Percentiles rank a stretch among this genome's conserved stretches.
Evolutionary conservation across 1,140 invertebrate genomes (phyloP).

Genomic region (Arion vulgaris): DNA sequence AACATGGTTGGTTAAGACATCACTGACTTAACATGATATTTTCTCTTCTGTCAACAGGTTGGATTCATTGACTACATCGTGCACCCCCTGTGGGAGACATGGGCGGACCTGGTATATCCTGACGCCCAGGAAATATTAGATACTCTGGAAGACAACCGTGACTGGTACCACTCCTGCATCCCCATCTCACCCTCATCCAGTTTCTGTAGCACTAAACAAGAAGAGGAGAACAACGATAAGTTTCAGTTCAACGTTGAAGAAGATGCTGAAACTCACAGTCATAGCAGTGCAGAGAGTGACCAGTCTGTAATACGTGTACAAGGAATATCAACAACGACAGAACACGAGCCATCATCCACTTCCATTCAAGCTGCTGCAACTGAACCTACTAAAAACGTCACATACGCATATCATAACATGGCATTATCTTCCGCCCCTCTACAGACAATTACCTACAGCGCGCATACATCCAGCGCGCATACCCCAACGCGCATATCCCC

Average conservation of each 20-base stretch:
- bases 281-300: slow-evolving; percentile 42
- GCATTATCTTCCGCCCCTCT: not conserved
- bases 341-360: not conserved
- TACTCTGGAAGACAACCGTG: slow-evolving; percentile 96
- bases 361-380: not conserved
- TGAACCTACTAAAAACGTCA: not conserved
- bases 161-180: slow-evolving; percentile 89
- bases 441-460: not conserved
- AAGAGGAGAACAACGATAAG: slow-evolving; percentile 58
- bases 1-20: no score
- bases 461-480: not conserved
- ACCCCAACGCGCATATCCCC: no score
- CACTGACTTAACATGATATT: no score
- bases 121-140: slow-evolving; percentile 98
- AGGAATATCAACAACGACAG: not conserved
- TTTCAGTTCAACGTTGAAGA: slow-evolving; percentile 66
- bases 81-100: slow-evolving; percentile 99
- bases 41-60: slow-evolving; percentile 77
- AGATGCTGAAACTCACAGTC: slow-evolving; percentile 45
- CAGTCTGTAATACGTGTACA: slow-evolving; percentile 36
- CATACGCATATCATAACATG: not conserved
- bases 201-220: slow-evolving; percentile 58
- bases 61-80: slow-evolving; percentile 99
- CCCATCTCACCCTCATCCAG: slow-evolving; percentile 75
- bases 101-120: slow-evolving; percentile 98